These are phyloP conservation scores for Omphaloscelis lunosa DNA, from an alignment of 2,888 invertebrate species.

Conservation along the genomic window DNA sequence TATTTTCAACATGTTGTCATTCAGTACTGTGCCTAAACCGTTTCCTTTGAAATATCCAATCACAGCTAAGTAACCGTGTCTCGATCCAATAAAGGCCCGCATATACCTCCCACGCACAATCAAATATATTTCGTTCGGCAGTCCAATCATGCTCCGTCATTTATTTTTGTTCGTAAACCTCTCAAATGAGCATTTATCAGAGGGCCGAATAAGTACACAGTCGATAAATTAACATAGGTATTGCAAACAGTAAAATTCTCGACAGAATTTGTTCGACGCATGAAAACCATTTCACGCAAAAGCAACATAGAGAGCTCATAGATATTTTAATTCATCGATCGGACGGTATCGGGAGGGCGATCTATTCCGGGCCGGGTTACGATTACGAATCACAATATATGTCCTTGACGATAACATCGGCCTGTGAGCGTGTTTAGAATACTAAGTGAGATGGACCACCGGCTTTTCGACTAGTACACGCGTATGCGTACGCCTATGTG, in stretches of 20 bases:
- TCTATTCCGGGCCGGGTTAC: conserved; percentile 85
- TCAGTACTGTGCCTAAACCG: conserved; percentile 32
- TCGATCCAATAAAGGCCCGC: conserved; percentile 55
- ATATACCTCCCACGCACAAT: conserved; percentile 55
- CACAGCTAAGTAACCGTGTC: conserved; percentile 51
- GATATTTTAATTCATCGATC: conserved; percentile 83
- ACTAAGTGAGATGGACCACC: conserved; percentile 86
- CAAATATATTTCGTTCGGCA: conserved; percentile 51
- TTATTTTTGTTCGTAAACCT: conserved; percentile 56
- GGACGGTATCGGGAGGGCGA: conserved; percentile 80
- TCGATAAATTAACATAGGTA: conserved; percentile 76
- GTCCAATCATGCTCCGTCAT: conserved; percentile 43
- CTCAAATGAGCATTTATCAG: conserved; percentile 48
- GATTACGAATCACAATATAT: conserved; percentile 86
- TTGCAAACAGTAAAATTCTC: conserved; percentile 73
- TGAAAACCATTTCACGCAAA: conserved; percentile 78
- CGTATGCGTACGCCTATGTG: conserved; percentile 57
- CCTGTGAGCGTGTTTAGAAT: conserved; percentile 81
- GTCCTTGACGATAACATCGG: conserved; percentile 87
- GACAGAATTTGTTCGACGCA: conserved; percentile 75
- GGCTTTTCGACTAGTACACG: conserved; percentile 74
- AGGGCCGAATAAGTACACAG: conserved; percentile 37
- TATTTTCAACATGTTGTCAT: conserved; percentile 24
- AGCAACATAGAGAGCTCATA: conserved; percentile 69
- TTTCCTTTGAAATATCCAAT: conserved; percentile 52